Conservation (phyloP, 2,113 vertebrate species). For the Coturnix japonica region DNA sequence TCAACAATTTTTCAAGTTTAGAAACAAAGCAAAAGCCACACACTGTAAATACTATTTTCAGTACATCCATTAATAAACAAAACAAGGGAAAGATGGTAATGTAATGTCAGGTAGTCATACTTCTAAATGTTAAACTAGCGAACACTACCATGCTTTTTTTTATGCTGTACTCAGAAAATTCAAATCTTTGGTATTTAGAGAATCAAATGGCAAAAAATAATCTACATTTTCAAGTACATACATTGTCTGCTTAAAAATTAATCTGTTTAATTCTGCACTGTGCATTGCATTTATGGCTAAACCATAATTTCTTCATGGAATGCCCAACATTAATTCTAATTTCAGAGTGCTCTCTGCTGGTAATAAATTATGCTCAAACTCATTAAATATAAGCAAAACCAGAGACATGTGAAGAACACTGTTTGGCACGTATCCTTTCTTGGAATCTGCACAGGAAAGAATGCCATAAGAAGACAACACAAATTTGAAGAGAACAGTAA, state of each 20-base stretch:
- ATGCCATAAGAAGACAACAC: background rate
- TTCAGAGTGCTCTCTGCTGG: constrained; percentile 81
- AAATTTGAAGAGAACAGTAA: background rate
- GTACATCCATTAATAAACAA: background rate
- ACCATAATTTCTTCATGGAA: constrained; percentile 42
- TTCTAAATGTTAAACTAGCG: background rate
- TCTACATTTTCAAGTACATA: constrained; percentile 47
- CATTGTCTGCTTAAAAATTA: constrained; percentile 44
- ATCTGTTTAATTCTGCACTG: constrained; percentile 47
- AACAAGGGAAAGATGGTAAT: background rate
- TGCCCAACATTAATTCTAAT: constrained; percentile 71
- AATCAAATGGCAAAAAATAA: constrained; percentile 52
- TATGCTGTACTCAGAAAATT: constrained; percentile 30
- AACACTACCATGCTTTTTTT: background rate
- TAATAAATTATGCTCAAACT: constrained; percentile 70
- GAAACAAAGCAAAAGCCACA: background rate
- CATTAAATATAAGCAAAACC: constrained; percentile 38
- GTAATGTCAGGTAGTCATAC: background rate
- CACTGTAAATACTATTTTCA: background rate
- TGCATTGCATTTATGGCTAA: constrained; percentile 28
- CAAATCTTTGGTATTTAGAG: constrained; percentile 48
- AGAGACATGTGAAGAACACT: background rate
- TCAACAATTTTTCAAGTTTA: background rate
- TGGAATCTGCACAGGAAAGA: background rate
- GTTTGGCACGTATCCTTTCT: background rate